phyloP scores from a whole-genome alignment of 1,140 invertebrate species.

The Ericerus pela region DNA sequence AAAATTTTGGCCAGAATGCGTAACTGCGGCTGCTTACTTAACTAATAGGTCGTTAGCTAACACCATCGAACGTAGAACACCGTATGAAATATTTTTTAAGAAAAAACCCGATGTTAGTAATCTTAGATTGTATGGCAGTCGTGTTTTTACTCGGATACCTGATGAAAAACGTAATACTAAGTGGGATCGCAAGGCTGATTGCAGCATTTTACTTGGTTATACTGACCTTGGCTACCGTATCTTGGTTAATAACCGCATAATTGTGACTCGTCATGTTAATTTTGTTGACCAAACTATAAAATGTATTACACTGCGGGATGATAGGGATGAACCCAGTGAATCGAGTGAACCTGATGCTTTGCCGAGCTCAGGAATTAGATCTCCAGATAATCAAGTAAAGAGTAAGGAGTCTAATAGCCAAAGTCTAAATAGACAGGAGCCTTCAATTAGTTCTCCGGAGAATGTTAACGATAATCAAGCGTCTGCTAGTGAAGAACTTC shows the following conservation, averaged over 20 bases:
- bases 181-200: constrained; percentile 14
- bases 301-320: no score
- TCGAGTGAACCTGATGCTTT: no score
- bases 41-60: constrained; percentile 16
- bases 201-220: background rate
- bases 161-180: constrained; percentile 20
- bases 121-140: constrained; percentile 20
- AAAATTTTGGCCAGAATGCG: constrained; percentile 18
- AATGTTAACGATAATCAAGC: background rate
- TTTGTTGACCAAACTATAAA: no score
- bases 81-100: constrained; percentile 2
- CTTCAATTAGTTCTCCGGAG: background rate
- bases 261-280: no score
- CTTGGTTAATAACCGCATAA: no score
- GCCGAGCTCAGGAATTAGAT: no score
- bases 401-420: no score
- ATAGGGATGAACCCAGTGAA: no score
- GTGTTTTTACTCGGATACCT: constrained; percentile 20
- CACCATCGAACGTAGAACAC: background rate
- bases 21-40: constrained; percentile 16
- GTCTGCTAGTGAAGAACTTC: no score
- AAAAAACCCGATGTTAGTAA: constrained; percentile 2
- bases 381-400: no score
- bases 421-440: no score
- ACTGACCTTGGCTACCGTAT: background rate